Evolutionary conservation across 2,888 invertebrate species (phyloP).

Genomic region (Alloplasta piceator): DNA sequence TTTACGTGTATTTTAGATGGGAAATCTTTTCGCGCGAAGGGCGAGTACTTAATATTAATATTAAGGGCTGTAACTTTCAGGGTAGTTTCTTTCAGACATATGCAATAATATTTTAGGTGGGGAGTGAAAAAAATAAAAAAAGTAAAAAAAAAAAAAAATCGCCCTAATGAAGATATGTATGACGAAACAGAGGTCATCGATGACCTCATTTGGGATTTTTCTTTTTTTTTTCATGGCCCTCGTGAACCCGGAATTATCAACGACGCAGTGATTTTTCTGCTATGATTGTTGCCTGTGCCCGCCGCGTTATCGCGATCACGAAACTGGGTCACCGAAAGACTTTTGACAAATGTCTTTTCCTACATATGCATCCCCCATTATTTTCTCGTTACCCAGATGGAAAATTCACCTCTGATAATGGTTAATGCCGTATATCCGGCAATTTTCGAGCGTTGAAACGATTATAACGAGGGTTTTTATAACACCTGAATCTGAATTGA

Average conservation of each 20-base stretch:
- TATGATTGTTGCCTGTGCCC: neutral
- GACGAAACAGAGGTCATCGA: constrained; percentile 43
- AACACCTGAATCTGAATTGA: constrained; percentile 6
- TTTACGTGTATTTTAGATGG: too few relatives aligned
- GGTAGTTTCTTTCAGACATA: too few relatives aligned
- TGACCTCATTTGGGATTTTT: constrained; percentile 42
- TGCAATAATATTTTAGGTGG: too few relatives aligned
- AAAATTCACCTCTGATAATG: constrained; percentile 18
- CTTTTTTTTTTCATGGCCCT: constrained; percentile 14
- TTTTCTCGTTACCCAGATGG: constrained; percentile 49
- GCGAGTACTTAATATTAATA: too few relatives aligned
- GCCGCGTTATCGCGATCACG: constrained; percentile 36
- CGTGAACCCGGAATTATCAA: constrained; percentile 60
- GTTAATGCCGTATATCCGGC: constrained; percentile 15
- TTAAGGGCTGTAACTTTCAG: too few relatives aligned
- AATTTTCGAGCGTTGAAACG: neutral
- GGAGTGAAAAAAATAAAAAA: too few relatives aligned
- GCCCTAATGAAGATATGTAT: too few relatives aligned
- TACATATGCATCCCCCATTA: constrained; percentile 53
- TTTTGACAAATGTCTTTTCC: constrained; percentile 55
- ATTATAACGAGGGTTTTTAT: constrained; percentile 17
- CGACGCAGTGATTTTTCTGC: constrained; percentile 36
- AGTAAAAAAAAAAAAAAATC: too few relatives aligned
- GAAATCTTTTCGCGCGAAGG: too few relatives aligned
- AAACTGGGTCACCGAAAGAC: constrained; percentile 51